phyloP scores from a whole-genome alignment of 2,888 invertebrate species.

The Endomychus coccineus region DNA sequence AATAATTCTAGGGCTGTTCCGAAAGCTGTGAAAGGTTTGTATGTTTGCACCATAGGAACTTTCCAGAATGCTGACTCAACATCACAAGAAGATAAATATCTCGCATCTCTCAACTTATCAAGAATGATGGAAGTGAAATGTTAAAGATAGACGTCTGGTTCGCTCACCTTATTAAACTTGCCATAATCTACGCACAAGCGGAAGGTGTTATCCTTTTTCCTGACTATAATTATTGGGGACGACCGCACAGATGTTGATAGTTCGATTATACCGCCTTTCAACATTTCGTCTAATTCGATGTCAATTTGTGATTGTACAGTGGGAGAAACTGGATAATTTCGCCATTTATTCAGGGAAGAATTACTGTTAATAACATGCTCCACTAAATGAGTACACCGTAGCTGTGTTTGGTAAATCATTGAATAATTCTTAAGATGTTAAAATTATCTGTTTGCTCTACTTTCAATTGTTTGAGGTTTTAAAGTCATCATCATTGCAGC shows the following conservation, averaged over 20 bases:
- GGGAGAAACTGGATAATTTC: slow-evolving; percentile 13
- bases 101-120: neutral
- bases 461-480: slow-evolving; percentile 3
- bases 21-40: too few species aligned
- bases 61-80: neutral
- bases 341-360: slow-evolving; percentile 12
- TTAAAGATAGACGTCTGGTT: slow-evolving; percentile 29
- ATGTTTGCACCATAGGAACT: neutral
- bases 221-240: slow-evolving; percentile 22
- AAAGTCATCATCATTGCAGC: slow-evolving; percentile 1
- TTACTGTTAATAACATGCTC: slow-evolving; percentile 14
- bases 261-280: slow-evolving; percentile 13
- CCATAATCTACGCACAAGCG: slow-evolving; percentile 31
- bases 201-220: slow-evolving; percentile 25
- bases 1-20: too few species aligned
- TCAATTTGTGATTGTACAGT: slow-evolving; percentile 12
- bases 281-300: slow-evolving; percentile 9
- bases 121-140: neutral
- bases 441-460: slow-evolving; percentile 4
- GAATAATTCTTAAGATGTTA: neutral
- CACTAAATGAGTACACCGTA: slow-evolving; percentile 13
- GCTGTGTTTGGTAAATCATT: neutral
- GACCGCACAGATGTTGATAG: slow-evolving; percentile 10
- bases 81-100: neutral
- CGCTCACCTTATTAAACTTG: slow-evolving; percentile 25